Conservation (phyloP, 2,113 vertebrate species). For the Trichechus manatus region DNA sequence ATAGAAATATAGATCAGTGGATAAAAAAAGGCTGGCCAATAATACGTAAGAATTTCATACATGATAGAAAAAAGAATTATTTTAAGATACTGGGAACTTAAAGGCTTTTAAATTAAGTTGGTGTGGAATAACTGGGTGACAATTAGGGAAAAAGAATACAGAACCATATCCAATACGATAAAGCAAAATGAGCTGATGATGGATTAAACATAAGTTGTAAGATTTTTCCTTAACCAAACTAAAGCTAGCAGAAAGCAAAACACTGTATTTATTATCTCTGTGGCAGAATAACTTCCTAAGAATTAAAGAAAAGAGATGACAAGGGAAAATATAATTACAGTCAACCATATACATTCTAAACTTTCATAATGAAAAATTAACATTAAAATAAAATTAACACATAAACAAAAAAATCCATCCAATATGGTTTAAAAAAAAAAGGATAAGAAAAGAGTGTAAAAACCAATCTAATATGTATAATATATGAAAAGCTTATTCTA, state of each 20-base stretch:
- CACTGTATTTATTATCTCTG: not conserved
- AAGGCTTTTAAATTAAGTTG: not conserved
- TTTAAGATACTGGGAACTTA: not conserved
- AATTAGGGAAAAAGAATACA: not conserved
- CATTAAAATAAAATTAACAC: not conserved
- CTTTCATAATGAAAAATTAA: not conserved
- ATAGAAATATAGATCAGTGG: not conserved
- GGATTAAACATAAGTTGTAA: not conserved
- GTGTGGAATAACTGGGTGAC: not conserved
- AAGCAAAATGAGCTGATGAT: not conserved
- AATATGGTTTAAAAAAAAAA: not conserved
- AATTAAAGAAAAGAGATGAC: not conserved
- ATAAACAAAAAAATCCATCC: not conserved
- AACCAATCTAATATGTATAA: too few species aligned
- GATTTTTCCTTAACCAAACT: not conserved
- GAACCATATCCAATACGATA: not conserved
- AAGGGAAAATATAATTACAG: not conserved
- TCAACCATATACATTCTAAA: not conserved
- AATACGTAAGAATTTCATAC: too few species aligned
- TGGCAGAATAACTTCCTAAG: not conserved
- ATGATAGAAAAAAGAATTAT: too few species aligned
- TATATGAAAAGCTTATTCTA: too few species aligned
- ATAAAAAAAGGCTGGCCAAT: not conserved
- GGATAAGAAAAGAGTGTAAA: too few species aligned
- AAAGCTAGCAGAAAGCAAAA: not conserved